Evolutionary conservation across 1,140 invertebrate species (phyloP), one percentile per base, ranked within the genome.

Genomic region (Sipha flava): DNA sequence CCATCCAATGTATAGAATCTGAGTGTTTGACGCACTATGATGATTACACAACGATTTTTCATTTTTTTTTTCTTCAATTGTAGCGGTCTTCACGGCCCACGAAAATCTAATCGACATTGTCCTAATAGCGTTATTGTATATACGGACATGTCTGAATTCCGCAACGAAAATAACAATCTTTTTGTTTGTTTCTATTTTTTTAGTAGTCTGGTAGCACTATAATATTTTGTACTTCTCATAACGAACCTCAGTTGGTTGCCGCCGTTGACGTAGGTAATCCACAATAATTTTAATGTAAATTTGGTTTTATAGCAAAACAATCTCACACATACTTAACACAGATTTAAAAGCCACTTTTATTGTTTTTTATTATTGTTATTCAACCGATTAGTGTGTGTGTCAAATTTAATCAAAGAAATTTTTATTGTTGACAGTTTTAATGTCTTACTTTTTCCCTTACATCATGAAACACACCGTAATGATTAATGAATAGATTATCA

Each of bases 61-160:
- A 18, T n/a, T 37, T 21, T 54, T 57, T 18, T 77, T 77, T 57
- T 40, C 14, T 16, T 77, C 49, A 43, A 57, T 77, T 43, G 34
- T 59, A 75, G 72, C 31, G 18, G 47, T 54, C 47, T 54, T 75
- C 31, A 77, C 73, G 34, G 49, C 73, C 31, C 49, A 43, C 73
- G 49, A 43, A 43, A 57, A 40, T 59, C 57, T 77, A 77, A 57
- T 77, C 52, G 73, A 77, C 73, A 59, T 59, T 77, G 52, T 77
- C 73, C 73, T 59, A 34, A 16, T 54, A 40, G 52, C 21, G 34
- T 54, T 75, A 54, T 40, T 77, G 31, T 77, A 31, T 47, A 66
- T 3, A 40, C 34, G 23, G 31, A 75, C 49, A 59, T n/a, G 73
- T 77, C 31, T 43, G 23, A 77, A 77, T 77, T 77, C 73, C 52